These are phyloP conservation scores for Poicephalus gulielmi DNA, from an alignment of 2,113 vertebrate genomes.

Conservation along the genomic window DNA sequence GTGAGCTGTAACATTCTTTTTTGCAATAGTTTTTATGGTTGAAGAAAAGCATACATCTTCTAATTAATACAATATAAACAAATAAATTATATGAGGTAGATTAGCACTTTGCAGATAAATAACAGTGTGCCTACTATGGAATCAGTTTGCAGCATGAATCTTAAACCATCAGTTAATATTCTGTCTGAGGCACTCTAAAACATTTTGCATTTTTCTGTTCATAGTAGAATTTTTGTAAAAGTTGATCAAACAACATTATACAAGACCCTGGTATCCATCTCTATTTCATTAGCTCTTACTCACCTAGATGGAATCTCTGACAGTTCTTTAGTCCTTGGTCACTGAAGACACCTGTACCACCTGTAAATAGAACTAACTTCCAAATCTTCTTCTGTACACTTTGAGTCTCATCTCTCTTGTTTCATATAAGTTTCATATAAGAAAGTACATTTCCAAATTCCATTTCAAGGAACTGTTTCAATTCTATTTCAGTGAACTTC, in stretches of 20 bases:
- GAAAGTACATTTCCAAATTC: background rate
- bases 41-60: background rate
- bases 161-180: background rate
- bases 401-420: slow-evolving; percentile 8
- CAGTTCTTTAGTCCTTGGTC: slow-evolving; percentile 64
- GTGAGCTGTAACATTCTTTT: background rate
- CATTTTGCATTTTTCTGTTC: background rate
- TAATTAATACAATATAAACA: background rate
- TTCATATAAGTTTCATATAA: slow-evolving; percentile 57
- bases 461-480: background rate
- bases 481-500: background rate
- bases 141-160: background rate
- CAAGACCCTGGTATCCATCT: background rate
- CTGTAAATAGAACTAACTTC: slow-evolving; percentile 69
- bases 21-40: background rate
- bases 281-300: background rate
- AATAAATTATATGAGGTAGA: background rate
- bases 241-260: background rate
- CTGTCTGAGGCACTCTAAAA: background rate
- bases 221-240: background rate
- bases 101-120: background rate
- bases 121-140: background rate
- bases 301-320: background rate
- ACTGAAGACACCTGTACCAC: slow-evolving; percentile 66
- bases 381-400: slow-evolving; percentile 55